These are phyloP conservation scores for Eriocheir sinensis DNA, from an alignment of 1,140 invertebrate species.

Conservation along the genomic window DNA sequence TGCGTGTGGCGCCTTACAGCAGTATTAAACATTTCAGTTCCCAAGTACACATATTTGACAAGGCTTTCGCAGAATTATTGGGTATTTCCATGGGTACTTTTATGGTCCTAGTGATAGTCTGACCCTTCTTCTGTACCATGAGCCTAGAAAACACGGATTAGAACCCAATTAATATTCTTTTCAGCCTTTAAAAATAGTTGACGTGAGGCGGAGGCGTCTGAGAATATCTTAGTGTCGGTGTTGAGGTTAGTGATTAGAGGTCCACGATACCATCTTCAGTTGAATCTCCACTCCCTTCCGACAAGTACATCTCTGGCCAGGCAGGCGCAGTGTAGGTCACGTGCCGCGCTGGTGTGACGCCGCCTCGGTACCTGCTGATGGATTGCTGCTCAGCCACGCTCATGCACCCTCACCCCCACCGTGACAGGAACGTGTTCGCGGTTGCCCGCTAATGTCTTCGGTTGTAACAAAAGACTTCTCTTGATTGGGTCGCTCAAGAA, in stretches of 20 bases:
- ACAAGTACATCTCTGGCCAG: neutral
- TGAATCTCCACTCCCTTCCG: neutral
- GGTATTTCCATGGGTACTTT: no score
- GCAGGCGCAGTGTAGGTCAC: neutral
- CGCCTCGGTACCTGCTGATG: neutral
- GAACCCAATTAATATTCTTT: no score
- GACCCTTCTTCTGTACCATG: no score
- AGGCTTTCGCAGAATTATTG: no score
- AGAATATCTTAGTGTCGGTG: no score
- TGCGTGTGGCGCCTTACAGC: no score
- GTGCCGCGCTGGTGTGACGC: neutral
- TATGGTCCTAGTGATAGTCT: no score
- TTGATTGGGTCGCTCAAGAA: neutral
- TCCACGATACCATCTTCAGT: neutral
- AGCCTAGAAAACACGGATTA: no score
- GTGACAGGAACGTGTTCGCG: slow-evolving; percentile 26
- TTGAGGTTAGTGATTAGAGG: neutral
- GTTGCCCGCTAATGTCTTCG: slow-evolving; percentile 50
- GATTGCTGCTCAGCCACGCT: slow-evolving; percentile 7
- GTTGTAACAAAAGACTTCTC: neutral
- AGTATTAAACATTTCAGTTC: no score
- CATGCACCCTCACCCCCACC: neutral
- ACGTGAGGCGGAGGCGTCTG: no score
- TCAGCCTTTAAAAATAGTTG: no score
- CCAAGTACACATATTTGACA: no score